These are phyloP conservation scores for Muschampia plurimacula DNA, from an alignment of 2,888 invertebrate species.

Conservation along the genomic window DNA sequence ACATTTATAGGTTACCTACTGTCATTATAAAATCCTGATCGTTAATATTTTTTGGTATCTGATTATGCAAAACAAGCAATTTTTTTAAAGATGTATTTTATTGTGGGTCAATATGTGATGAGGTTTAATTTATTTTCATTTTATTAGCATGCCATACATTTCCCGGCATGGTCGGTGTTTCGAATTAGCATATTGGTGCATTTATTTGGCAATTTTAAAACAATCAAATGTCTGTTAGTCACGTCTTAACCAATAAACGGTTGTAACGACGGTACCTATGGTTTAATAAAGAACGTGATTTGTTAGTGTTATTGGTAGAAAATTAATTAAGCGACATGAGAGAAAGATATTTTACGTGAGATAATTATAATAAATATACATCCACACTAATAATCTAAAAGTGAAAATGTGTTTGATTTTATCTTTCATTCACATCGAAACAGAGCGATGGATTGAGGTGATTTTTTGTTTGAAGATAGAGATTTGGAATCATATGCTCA, in stretches of 20 bases:
- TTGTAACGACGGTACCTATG: not conserved
- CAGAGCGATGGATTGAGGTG: too few relatives aligned
- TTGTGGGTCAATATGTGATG: slow-evolving; percentile 8
- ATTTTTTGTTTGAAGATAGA: too few relatives aligned
- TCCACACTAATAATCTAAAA: too few relatives aligned
- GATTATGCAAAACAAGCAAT: slow-evolving; percentile 3
- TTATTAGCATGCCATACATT: slow-evolving; percentile 1
- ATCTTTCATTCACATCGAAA: too few relatives aligned
- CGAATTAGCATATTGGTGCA: slow-evolving; percentile 18
- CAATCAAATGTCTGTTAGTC: slow-evolving; percentile 20
- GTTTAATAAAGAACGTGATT: slow-evolving; percentile 1
- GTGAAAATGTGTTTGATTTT: too few relatives aligned
- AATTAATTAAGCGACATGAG: not conserved
- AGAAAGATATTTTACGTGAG: not conserved
- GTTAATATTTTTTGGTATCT: slow-evolving; percentile 1
- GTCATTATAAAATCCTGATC: not conserved
- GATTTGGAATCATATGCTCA: too few relatives aligned
- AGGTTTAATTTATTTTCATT: slow-evolving; percentile 23
- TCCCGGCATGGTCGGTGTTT: slow-evolving; percentile 12
- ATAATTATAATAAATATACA: too few relatives aligned
- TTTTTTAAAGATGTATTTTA: slow-evolving; percentile 10
- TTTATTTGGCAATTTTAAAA: slow-evolving; percentile 6
- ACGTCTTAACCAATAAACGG: slow-evolving; percentile 2
- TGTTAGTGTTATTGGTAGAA: slow-evolving; percentile 2
- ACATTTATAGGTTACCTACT: not conserved